These are phyloP conservation scores for Arctopsyche grandis DNA, from an alignment of 1,140 invertebrate genomes.

Conservation along the genomic window DNA sequence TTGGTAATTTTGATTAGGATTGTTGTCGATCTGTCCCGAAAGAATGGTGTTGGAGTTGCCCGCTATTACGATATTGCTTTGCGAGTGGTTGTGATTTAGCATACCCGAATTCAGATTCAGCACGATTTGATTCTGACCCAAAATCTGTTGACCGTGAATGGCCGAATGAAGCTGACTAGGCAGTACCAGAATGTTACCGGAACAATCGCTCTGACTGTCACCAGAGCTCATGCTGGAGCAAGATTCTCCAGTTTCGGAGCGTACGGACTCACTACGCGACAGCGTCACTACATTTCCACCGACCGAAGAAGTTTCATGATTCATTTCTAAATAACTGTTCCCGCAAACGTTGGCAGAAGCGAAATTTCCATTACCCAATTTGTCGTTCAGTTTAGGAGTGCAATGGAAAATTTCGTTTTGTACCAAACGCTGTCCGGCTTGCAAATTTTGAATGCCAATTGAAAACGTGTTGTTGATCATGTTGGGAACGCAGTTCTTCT, in stretches of 20 bases:
- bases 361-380: constrained; percentile 28
- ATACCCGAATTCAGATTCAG: constrained; percentile 56
- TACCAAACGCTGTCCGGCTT: constrained; percentile 40
- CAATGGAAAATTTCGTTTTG: constrained; percentile 46
- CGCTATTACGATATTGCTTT: constrained; percentile 57
- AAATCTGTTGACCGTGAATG: constrained; percentile 41
- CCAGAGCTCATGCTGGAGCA: constrained; percentile 51
- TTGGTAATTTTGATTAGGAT: constrained; percentile 66
- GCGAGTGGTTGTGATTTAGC: constrained; percentile 58
- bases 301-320: constrained; percentile 21
- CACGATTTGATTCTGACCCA: constrained; percentile 50
- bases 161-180: constrained; percentile 37
- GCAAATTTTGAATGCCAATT: constrained; percentile 43
- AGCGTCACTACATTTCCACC: constrained; percentile 27
- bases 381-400: constrained; percentile 32
- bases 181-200: constrained; percentile 47
- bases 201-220: constrained; percentile 46
- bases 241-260: constrained; percentile 49
- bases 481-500: constrained; percentile 31
- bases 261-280: constrained; percentile 48
- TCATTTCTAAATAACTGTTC: constrained; percentile 43
- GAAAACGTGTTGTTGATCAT: constrained; percentile 45
- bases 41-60: constrained; percentile 42
- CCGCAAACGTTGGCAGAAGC: constrained; percentile 18
- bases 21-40: constrained; percentile 36